Percentiles rank a stretch among this genome's conserved stretches.
Conservation (phyloP, 2,113 vertebrate genomes). For the Pithys albifrons region DNA sequence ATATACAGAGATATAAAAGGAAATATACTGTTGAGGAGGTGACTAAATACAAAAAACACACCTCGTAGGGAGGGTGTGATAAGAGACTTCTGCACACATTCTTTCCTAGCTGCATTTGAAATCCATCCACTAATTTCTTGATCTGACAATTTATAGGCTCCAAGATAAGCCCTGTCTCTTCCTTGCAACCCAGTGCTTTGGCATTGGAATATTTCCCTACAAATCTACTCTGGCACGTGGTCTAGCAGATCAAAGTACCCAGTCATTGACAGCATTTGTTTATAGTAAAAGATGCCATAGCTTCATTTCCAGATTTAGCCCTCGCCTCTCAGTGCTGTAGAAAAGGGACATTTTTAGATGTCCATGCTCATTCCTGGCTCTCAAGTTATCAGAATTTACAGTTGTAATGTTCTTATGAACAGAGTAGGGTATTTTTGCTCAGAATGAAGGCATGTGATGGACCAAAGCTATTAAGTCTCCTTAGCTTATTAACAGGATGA, state of each 20-base stretch:
- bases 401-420: constrained; percentile 8
- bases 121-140: neutral
- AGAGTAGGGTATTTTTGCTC: constrained; percentile 29
- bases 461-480: neutral
- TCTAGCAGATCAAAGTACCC: constrained; percentile 35
- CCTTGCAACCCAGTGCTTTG: neutral
- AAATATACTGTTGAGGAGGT: rapidly evolving
- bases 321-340: neutral
- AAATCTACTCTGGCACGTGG: neutral
- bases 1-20: too few species aligned
- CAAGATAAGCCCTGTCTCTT: neutral
- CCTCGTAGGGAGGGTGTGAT: neutral
- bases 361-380: neutral
- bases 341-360: constrained; percentile 59
- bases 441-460: neutral
- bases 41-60: neutral
- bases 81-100: neutral
- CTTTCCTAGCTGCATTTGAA: neutral
- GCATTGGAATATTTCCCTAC: neutral
- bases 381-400: constrained; percentile 52
- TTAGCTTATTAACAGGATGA: neutral
- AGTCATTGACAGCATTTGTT: constrained; percentile 27
- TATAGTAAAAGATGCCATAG: constrained; percentile 51
- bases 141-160: neutral
- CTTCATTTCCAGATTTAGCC: constrained; percentile 45